Base-by-base conservation (phyloP, 2,797 vertebrate genomes). In the Cebuella pygmaea region DNA sequence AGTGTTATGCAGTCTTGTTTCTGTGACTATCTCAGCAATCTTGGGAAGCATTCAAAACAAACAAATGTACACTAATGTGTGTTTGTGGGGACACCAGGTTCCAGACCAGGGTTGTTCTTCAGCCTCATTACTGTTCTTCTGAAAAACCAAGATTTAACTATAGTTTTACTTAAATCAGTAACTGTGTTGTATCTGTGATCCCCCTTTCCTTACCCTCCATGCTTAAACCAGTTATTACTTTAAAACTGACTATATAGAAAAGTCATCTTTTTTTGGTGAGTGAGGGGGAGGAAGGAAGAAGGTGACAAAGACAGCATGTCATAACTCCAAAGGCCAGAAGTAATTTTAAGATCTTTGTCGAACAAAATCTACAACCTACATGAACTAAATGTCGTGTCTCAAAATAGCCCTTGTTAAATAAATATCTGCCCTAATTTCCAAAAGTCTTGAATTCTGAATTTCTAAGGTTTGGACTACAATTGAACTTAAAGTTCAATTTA, bases 391-490 rank as follows among this genome's bases (percentile, higher is more conserved):
- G n/a, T 85, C 72, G 2, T 26, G 50, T 84, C 88, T 94, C 88
- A 90, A 90, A 93, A 64, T 14, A 82, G 8, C 5, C 24, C 79
- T 55, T 59, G 14, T 82, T 76, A 83, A 57, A 52, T 57, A 86
- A 87, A 80, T 33, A 91, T 19, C 44, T 91, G 36, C 41, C 17
- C 55, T 81, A 67, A 87, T 76, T 91, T 84, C 55, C 61, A 27
- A 90, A 94, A 90, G 46, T 80, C 26, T 61, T 30, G 44, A 90
- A 79, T 82, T 82, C 57, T 5, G 41, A 92, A 27, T 95, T 86
- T 70, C 74, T 81, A 86, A 61, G 52, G 30, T 59, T 67, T 67
- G 30, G 27, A 89, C 17, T 96, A 3, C 41, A 94, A 30, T 0
- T 90, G 44, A 46, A 90, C 22, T 82, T 59, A 81, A 39, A 57